These are phyloP conservation scores for Plotosus lineatus DNA, from an alignment of 2,113 vertebrate species.

Conservation along the genomic window DNA sequence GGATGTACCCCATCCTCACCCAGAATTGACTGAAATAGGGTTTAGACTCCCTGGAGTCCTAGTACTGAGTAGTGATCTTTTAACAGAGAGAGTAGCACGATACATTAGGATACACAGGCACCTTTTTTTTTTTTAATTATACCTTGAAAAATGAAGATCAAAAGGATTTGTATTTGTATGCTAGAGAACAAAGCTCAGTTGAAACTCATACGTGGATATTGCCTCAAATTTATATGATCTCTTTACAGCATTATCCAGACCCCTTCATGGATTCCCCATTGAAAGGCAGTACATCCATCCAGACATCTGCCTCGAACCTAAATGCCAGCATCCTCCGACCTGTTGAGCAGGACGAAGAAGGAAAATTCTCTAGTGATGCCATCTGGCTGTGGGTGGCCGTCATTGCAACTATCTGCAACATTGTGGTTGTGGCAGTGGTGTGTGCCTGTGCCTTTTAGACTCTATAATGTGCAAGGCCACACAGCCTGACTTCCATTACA, in stretches of 20 bases:
- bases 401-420: conserved; percentile 78
- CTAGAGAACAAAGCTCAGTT: background rate
- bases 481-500: conserved; percentile 30
- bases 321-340: conserved; percentile 64
- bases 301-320: conserved; percentile 78
- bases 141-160: background rate
- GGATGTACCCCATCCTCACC: too few species aligned
- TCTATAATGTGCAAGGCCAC: conserved; percentile 44
- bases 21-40: too few species aligned
- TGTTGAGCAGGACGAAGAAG: conserved; percentile 70
- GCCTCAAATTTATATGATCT: background rate
- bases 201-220: background rate
- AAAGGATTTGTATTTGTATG: background rate
- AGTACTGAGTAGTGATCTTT: background rate
- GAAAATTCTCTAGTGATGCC: conserved; percentile 74
- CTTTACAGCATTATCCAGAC: conserved; percentile 67
- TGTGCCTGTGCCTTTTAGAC: conserved; percentile 78
- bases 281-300: conserved; percentile 73
- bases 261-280: conserved; percentile 77
- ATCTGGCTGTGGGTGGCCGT: conserved; percentile 82
- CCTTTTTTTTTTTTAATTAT: background rate
- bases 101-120: background rate
- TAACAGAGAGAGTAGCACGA: background rate
- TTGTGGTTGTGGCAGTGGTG: conserved; percentile 79
- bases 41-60: too few species aligned